Percentiles rank a stretch among this genome's conserved stretches.
These are phyloP conservation scores for Leptopilina syphax DNA, from an alignment of 2,888 invertebrate genomes.

Conservation along the genomic window DNA sequence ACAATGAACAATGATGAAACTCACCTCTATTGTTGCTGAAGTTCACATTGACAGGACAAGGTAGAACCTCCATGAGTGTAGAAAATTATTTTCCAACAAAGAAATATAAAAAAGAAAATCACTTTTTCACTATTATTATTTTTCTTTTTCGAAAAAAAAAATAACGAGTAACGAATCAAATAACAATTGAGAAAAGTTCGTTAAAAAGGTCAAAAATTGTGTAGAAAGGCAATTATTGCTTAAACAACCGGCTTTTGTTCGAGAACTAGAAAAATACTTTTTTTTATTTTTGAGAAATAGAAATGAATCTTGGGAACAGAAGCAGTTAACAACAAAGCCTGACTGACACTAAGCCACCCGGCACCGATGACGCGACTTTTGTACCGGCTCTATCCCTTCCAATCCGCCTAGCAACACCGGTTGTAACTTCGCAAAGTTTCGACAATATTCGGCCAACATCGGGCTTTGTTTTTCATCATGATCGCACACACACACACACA, in stretches of 20 bases:
- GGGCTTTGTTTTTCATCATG: conserved; percentile 26
- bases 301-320: not conserved
- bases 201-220: no score
- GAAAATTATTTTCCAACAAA: conserved; percentile 67
- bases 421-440: conserved; percentile 58
- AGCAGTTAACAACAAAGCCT: not conserved
- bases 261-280: no score
- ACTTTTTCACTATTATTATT: not conserved
- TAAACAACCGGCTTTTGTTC: no score
- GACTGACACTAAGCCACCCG: conserved; percentile 50
- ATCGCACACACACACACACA: no score
- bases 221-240: no score
- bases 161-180: no score
- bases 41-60: conserved; percentile 87
- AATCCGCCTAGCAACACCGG: conserved; percentile 74
- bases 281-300: no score
- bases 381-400: conserved; percentile 62
- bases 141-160: not conserved
- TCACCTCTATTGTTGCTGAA: conserved; percentile 87
- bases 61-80: conserved; percentile 84
- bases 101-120: conserved; percentile 1
- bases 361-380: conserved; percentile 71
- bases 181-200: no score
- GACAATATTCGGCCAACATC: conserved; percentile 55
- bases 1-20: conserved; percentile 60